Percentiles rank a stretch among this genome's conserved stretches.
Conservation (phyloP, 2,113 vertebrate species). For the Lagopus leucura region DNA sequence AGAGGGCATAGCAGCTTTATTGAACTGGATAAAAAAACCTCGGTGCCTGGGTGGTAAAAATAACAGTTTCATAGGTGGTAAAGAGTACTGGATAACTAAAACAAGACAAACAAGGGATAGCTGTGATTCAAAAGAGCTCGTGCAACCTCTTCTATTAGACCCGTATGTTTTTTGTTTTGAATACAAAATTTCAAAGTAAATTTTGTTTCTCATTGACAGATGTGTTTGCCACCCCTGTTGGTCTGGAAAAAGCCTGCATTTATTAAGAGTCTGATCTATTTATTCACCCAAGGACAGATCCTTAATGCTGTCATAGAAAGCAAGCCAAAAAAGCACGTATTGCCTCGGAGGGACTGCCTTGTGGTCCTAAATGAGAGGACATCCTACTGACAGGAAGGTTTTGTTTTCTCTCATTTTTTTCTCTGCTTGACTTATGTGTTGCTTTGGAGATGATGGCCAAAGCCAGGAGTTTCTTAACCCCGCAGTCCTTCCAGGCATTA, state of each 20-base stretch:
- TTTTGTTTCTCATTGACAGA: constrained; percentile 23
- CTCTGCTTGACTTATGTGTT: constrained; percentile 8
- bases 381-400: background rate
- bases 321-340: background rate
- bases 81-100: background rate
- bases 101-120: background rate
- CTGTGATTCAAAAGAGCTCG: background rate
- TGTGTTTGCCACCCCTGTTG: background rate
- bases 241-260: background rate
- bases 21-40: fast-evolving
- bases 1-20: background rate
- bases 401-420: constrained; percentile 25
- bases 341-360: background rate
- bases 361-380: background rate
- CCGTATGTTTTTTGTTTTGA: background rate
- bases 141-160: background rate
- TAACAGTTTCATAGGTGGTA: background rate
- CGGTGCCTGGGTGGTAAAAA: background rate
- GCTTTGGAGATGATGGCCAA: background rate
- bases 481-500: background rate
- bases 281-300: background rate
- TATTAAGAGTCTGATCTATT: background rate
- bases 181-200: constrained; percentile 25
- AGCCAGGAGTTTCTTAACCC: background rate
- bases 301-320: background rate